phyloP scores from a whole-genome alignment of 2,797 vertebrate species.

The Protonibea diacanthus region DNA sequence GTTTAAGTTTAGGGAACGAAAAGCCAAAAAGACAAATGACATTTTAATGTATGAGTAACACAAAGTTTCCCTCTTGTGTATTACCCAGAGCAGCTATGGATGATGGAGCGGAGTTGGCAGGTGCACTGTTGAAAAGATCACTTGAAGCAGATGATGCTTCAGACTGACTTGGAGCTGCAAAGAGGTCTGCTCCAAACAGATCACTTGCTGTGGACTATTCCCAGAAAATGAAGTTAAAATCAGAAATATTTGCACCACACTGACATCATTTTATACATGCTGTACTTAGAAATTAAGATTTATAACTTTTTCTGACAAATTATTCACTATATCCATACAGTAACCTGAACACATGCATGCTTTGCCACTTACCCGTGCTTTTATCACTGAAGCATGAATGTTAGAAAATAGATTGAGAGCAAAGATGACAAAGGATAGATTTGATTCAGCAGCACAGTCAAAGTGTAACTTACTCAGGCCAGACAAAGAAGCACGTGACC shows the following conservation, averaged over 20 bases:
- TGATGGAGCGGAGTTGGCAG: conserved; percentile 62
- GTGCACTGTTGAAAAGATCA: conserved; percentile 85
- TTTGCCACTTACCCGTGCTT: conserved; percentile 76
- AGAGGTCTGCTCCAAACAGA: conserved; percentile 88
- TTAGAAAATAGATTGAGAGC: conserved; percentile 70
- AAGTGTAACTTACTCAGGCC: conserved; percentile 46
- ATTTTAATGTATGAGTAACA: neutral
- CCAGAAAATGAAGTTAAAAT: conserved; percentile 10
- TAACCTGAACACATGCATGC: conserved; percentile 40
- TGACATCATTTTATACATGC: neutral
- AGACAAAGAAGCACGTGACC: conserved; percentile 55
- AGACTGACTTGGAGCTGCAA: conserved; percentile 79
- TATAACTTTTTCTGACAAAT: neutral
- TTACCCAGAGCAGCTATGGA: conserved; percentile 87
- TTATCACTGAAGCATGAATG: conserved; percentile 87
- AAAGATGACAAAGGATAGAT: conserved; percentile 52
- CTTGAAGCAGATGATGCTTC: conserved; percentile 70
- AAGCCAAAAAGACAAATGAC: neutral
- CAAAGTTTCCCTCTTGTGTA: neutral
- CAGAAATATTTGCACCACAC: neutral
- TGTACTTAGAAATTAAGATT: conserved; percentile 1
- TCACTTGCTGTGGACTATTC: conserved; percentile 85
- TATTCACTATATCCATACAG: neutral
- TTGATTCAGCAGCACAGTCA: conserved; percentile 50
- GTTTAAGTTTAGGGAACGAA: neutral